phyloP scores from a whole-genome alignment of 2,888 invertebrate species.

The Drosophila meridiana region DNA sequence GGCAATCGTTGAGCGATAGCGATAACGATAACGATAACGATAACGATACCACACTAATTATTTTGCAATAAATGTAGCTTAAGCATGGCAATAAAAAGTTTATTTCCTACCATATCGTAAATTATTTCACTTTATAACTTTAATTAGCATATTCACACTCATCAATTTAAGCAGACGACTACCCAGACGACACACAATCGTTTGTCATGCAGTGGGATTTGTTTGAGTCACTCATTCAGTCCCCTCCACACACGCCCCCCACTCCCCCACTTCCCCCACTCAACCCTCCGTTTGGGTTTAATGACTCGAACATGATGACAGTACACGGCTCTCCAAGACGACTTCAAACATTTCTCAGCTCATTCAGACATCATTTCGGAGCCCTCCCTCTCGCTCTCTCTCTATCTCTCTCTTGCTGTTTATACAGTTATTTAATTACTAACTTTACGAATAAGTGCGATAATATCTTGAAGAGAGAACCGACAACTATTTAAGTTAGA shows the following conservation, averaged over 20 bases:
- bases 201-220: slow-evolving; percentile 61
- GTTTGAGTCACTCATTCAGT: slow-evolving; percentile 52
- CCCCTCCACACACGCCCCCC: slow-evolving; percentile 14
- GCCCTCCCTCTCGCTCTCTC: not conserved
- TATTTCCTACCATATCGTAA: slow-evolving; percentile 73
- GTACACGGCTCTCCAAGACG: slow-evolving; percentile 27
- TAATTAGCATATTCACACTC: slow-evolving; percentile 74
- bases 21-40: slow-evolving; percentile 37
- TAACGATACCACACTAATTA: slow-evolving; percentile 73
- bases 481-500: slow-evolving; percentile 1
- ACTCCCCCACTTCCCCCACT: not conserved
- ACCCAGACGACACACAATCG: slow-evolving; percentile 31
- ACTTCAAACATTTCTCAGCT: slow-evolving; percentile 36
- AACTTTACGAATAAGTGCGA: slow-evolving; percentile 28
- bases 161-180: slow-evolving; percentile 45
- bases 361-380: slow-evolving; percentile 52
- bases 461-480: slow-evolving; percentile 7
- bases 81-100: slow-evolving; percentile 79
- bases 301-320: slow-evolving; percentile 68
- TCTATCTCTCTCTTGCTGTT: slow-evolving; percentile 6
- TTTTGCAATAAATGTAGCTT: slow-evolving; percentile 81
- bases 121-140: slow-evolving; percentile 77
- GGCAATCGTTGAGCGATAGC: slow-evolving; percentile 40
- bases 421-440: slow-evolving; percentile 49
- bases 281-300: slow-evolving; percentile 46